A percentile compares a stretch with the other conserved stretches of the same genome.
phyloP scores from a whole-genome alignment of 2,797 vertebrate species.

The Moxostoma hubbsi region DNA sequence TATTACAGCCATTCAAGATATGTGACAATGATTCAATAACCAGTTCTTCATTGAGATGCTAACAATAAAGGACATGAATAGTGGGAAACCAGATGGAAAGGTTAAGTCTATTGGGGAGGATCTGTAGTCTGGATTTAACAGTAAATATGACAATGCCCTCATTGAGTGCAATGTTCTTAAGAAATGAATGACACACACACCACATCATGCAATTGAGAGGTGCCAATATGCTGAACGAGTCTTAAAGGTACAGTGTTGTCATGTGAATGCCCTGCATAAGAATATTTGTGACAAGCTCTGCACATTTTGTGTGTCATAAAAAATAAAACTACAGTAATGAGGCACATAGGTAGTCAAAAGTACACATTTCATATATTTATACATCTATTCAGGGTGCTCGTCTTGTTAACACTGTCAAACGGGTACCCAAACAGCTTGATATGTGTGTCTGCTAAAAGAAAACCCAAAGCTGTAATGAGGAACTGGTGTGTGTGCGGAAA shows the following conservation, averaged over 20 bases:
- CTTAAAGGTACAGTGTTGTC: constrained; percentile 37
- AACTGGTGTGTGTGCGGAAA: neutral
- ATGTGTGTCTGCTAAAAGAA: constrained; percentile 10
- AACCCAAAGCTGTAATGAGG: constrained; percentile 44
- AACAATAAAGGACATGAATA: too few relatives aligned
- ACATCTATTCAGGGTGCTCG: constrained; percentile 7
- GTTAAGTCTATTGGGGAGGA: too few relatives aligned
- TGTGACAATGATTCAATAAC: too few relatives aligned
- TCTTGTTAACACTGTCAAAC: constrained; percentile 28
- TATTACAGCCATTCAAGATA: neutral
- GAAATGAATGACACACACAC: neutral
- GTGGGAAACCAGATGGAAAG: too few relatives aligned
- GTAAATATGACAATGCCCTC: neutral
- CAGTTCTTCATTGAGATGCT: too few relatives aligned
- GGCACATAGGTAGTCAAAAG: constrained; percentile 35
- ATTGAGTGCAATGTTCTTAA: neutral
- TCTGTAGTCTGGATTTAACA: neutral
- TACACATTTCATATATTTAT: constrained; percentile 40
- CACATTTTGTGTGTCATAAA: constrained; percentile 44
- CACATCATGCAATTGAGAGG: constrained; percentile 10
- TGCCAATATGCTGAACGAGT: constrained; percentile 4
- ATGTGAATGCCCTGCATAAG: constrained; percentile 3
- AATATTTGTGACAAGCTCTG: constrained; percentile 29
- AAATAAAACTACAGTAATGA: constrained; percentile 55
- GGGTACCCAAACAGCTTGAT: neutral